phyloP scores from a whole-genome alignment of 2,797 vertebrate species.

The Dendrocincla tyrannina region DNA sequence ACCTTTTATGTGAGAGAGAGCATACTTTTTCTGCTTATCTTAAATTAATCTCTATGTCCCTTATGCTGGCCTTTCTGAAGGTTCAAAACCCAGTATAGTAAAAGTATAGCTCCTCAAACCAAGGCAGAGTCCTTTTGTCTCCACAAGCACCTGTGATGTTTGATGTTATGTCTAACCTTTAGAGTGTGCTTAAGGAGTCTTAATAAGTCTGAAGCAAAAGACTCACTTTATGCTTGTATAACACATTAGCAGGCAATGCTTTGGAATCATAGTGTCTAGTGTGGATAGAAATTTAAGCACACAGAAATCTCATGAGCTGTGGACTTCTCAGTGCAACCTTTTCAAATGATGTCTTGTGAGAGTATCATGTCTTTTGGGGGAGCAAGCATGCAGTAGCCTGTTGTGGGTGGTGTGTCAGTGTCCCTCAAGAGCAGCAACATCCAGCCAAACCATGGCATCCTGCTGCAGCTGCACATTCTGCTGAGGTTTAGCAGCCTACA shows the following conservation, averaged over 20 bases:
- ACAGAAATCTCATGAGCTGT: background rate
- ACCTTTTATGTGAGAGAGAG: background rate
- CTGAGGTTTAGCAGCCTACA: conserved; percentile 19
- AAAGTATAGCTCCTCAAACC: background rate
- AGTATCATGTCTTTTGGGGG: background rate
- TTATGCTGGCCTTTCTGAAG: background rate
- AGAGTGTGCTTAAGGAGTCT: conserved; percentile 5
- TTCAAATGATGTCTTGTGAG: background rate
- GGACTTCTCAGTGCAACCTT: background rate
- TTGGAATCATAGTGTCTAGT: background rate
- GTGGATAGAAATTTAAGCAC: background rate
- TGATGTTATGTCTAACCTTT: conserved; percentile 41
- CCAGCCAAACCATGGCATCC: background rate
- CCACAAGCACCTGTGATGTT: background rate
- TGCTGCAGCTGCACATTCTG: conserved; percentile 34
- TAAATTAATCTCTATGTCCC: background rate
- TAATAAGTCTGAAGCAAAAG: background rate
- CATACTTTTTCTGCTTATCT: background rate
- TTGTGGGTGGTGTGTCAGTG: background rate
- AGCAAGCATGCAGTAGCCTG: background rate
- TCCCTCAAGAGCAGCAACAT: background rate
- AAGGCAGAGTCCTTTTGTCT: background rate
- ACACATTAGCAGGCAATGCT: background rate
- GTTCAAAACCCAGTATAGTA: background rate
- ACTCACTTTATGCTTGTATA: background rate